Evolutionary conservation across 1,140 invertebrate species (phyloP), one percentile per base, ranked within the genome.

Genomic region (Ridgeia piscesae): DNA sequence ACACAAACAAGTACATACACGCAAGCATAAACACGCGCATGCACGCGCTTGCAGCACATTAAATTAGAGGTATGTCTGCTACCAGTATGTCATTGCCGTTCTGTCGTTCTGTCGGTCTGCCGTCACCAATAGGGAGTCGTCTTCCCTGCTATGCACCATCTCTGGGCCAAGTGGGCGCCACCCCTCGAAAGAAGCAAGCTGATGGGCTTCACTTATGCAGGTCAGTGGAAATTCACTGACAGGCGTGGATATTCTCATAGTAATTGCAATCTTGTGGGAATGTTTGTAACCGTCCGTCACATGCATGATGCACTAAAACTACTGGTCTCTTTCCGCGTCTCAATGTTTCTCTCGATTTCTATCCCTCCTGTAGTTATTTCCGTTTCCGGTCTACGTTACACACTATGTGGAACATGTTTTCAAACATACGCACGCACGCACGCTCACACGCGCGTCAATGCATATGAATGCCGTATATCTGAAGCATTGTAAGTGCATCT

Each of bases 71-170:
- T n/a, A n/a, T n/a, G n/a, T n/a, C n/a, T n/a, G n/a, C n/a, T 77
- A 77, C 58, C 27, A 31, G 58, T 9, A 77, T 77, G 17, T 77
- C 58, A 27, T 77, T 90, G 34, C 34, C 89, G 89, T 4, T 90
- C 35, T 21, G 89, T 34, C 35, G 31, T 31, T 33, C 34, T 14
- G 33, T 89, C 33, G 8, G 31, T 27, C 34, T 90, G 1, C 35
- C n/a, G 34, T 27, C 89, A 33, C 21, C 33, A 35, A 33, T 94
- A 98, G 98, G 95, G 91, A 88, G 93, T 95, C 8, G 89, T 94
- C 27, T 93, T 94, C 77, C 95, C 95, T 6, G 93, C 93, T 42
- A 93, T 95, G 31, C 92, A 94, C 33, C 92, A 92, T 17, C 89
- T 96, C n/a, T 94, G 95, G 94, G 94, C 94, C 4, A 93, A 93